A percentile compares a stretch with the other conserved stretches of the same genome.
Evolutionary conservation across 2,113 vertebrate species (phyloP).

Genomic region (Prochilodus magdalenae): DNA sequence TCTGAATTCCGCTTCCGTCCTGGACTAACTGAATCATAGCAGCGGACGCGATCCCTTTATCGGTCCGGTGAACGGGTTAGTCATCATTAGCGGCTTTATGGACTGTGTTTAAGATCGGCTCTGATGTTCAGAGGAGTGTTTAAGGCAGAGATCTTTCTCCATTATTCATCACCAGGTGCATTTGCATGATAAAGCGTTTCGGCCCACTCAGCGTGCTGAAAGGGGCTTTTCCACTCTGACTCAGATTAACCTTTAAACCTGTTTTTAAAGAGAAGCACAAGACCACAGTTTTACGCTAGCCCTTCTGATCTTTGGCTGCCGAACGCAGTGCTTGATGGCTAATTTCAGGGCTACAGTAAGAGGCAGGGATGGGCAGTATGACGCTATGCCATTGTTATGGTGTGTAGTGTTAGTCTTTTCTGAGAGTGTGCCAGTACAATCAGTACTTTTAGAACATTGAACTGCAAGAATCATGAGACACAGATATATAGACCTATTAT

Average conservation of each 20-base stretch:
- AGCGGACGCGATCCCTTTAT: background rate
- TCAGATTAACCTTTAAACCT: background rate
- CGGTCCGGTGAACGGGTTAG: background rate
- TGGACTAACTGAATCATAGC: background rate
- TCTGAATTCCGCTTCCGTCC: too few relatives aligned
- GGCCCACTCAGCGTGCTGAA: background rate
- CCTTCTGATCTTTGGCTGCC: background rate
- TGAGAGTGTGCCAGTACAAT: too few relatives aligned
- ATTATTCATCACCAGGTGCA: background rate
- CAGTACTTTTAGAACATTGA: too few relatives aligned
- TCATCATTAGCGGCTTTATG: background rate
- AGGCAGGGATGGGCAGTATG: too few relatives aligned
- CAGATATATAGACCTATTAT: too few relatives aligned
- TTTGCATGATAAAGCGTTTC: conserved; percentile 5
- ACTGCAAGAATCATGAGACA: too few relatives aligned
- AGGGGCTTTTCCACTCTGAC: background rate
- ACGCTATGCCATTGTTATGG: too few relatives aligned
- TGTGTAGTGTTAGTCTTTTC: too few relatives aligned
- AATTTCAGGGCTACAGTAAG: too few relatives aligned
- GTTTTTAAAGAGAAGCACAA: background rate
- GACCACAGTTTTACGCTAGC: background rate
- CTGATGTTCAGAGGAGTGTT: background rate
- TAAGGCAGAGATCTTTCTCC: background rate
- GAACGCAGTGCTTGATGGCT: background rate
- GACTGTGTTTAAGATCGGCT: background rate